Percentiles rank a stretch among this genome's conserved stretches.
phyloP scores from a whole-genome alignment of 1,140 invertebrate genomes.

The Stegodyphus dumicola region DNA sequence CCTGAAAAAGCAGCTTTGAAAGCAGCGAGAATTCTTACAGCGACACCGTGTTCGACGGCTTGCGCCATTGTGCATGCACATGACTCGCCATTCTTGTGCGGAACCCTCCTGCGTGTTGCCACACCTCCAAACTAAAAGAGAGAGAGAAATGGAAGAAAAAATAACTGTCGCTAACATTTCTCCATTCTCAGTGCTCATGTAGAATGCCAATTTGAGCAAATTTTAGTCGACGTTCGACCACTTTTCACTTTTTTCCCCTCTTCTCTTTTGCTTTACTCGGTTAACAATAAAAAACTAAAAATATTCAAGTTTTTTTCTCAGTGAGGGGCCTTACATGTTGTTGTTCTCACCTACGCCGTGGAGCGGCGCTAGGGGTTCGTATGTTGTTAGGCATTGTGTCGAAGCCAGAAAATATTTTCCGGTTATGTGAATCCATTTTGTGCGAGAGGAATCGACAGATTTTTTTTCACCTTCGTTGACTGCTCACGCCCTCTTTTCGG shows the following conservation, averaged over 20 bases:
- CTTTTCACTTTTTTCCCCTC: not conserved
- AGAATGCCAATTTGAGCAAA: constrained; percentile 48
- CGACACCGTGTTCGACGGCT: not conserved
- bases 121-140: constrained; percentile 17
- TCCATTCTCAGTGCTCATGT: constrained; percentile 18
- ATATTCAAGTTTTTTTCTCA: constrained; percentile 34
- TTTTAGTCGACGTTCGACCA: constrained; percentile 16
- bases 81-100: not conserved
- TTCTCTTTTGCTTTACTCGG: not conserved
- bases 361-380: not conserved
- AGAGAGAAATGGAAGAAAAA: constrained; percentile 33
- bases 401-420: constrained; percentile 30
- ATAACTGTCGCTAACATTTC: constrained; percentile 21
- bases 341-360: constrained; percentile 23
- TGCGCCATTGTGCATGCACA: constrained; percentile 8
- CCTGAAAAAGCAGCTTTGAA: not conserved
- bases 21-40: not conserved
- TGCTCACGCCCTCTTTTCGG: constrained; percentile 18
- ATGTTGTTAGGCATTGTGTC: not conserved
- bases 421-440: constrained; percentile 28
- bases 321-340: constrained; percentile 7
- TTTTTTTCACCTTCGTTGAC: constrained; percentile 8
- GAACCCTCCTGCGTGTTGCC: not conserved
- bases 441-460: not conserved
- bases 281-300: constrained; percentile 6